Evolutionary conservation across 2,888 invertebrate species (phyloP).

Genomic region (Clivina fossor): DNA sequence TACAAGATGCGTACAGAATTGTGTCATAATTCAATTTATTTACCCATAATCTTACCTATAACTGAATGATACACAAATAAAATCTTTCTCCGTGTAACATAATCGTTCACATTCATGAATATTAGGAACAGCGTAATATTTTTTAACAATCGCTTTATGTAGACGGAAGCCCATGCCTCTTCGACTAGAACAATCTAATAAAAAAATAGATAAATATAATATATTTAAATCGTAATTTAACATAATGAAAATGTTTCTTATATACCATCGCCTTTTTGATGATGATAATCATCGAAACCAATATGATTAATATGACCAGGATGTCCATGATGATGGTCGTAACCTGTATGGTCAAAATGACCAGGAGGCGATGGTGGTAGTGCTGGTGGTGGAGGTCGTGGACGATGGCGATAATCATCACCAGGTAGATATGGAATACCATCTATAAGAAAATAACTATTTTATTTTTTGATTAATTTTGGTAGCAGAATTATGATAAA

Average conservation of each 20-base stretch:
- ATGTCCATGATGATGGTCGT: neutral
- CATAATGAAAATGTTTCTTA: neutral
- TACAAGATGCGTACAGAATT: too few relatives aligned
- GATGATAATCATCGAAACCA: conserved; percentile 46
- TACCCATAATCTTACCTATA: conserved; percentile 72
- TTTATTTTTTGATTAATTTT: too few relatives aligned
- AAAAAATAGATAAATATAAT: conserved; percentile 27
- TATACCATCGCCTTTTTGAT: conserved; percentile 53
- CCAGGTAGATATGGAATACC: conserved; percentile 28
- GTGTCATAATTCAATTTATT: too few relatives aligned
- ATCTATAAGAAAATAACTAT: neutral
- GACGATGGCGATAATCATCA: conserved; percentile 28
- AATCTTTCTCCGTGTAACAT: conserved; percentile 70
- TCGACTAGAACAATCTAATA: conserved; percentile 72
- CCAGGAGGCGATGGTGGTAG: conserved; percentile 44
- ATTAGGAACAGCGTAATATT: conserved; percentile 65
- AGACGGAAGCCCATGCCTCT: conserved; percentile 75
- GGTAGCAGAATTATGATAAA: too few relatives aligned
- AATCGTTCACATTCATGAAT: conserved; percentile 76
- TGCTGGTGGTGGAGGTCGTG: conserved; percentile 31
- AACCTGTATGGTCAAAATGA: conserved; percentile 37
- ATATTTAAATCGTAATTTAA: conserved; percentile 2
- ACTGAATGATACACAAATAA: conserved; percentile 75
- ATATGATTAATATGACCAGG: conserved; percentile 23
- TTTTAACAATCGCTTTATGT: conserved; percentile 66